Evolutionary conservation across 2,888 invertebrate species (phyloP).

Genomic region (Cactoblastis cactorum): DNA sequence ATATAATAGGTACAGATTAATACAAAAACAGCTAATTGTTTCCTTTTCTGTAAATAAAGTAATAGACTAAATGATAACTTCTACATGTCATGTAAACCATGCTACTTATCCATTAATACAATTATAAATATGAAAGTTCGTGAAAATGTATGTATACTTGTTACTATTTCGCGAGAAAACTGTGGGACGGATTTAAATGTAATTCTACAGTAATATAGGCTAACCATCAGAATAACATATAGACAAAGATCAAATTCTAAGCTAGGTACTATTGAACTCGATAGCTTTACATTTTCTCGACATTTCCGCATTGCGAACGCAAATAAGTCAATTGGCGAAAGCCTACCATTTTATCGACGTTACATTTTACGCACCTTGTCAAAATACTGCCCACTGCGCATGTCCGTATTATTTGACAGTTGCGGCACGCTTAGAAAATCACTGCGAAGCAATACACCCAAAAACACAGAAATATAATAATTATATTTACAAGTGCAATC

Average conservation of each 20-base stretch:
- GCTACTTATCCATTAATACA: no score
- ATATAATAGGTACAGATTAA: background rate
- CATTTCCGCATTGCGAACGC: background rate
- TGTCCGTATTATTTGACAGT: constrained; percentile 56
- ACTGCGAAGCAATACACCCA: constrained; percentile 49
- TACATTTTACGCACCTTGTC: constrained; percentile 45
- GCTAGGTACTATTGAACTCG: no score
- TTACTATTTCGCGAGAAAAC: no score
- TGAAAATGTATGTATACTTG: no score
- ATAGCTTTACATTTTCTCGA: background rate
- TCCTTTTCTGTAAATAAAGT: no score
- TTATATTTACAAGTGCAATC: constrained; percentile 18
- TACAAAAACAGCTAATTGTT: background rate
- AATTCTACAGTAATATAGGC: no score
- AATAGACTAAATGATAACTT: no score
- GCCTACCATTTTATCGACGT: constrained; percentile 60
- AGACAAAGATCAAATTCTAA: no score
- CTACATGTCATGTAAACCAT: no score
- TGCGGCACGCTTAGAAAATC: constrained; percentile 60
- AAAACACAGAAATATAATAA: constrained; percentile 42
- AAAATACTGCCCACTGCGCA: constrained; percentile 50
- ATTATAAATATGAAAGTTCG: no score
- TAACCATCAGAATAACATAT: no score
- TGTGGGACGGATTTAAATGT: no score
- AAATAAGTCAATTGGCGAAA: background rate